These are phyloP conservation scores for Euglossa dilemma DNA, from an alignment of 1,140 invertebrate species.

Conservation along the genomic window DNA sequence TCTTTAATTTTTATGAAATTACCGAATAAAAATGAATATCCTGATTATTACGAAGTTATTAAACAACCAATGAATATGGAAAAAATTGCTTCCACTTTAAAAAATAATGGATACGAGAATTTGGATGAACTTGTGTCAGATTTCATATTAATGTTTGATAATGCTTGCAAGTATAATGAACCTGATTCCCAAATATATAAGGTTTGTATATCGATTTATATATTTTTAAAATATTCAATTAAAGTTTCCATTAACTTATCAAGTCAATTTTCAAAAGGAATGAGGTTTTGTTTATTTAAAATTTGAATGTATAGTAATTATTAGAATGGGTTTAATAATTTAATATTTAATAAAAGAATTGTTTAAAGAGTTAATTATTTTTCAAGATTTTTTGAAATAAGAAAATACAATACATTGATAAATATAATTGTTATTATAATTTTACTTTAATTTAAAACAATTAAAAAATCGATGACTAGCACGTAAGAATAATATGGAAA, in stretches of 20 bases:
- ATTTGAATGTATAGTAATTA: not conserved
- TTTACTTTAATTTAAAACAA: not conserved
- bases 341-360: not conserved
- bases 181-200: constrained; percentile 99
- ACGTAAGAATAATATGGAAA: not conserved
- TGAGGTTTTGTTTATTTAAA: not conserved
- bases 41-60: constrained; percentile 99
- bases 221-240: constrained; percentile 27
- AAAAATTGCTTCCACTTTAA: constrained; percentile 94
- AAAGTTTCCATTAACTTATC: not conserved
- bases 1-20: constrained; percentile 97
- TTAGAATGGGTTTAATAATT: not conserved
- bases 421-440: constrained; percentile 3
- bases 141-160: constrained; percentile 99
- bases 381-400: not conserved
- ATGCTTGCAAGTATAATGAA: constrained; percentile 99
- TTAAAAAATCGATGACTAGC: not conserved
- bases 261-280: constrained; percentile 12
- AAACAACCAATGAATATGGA: constrained; percentile 99
- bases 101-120: constrained; percentile 89
- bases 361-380: not conserved
- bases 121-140: constrained; percentile 96
- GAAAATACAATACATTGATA: not conserved
- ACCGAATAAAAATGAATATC: constrained; percentile 96
- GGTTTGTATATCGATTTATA: constrained; percentile 78